Conservation (phyloP, 1,140 invertebrate genomes). For the Hesperophylax magnus region DNA sequence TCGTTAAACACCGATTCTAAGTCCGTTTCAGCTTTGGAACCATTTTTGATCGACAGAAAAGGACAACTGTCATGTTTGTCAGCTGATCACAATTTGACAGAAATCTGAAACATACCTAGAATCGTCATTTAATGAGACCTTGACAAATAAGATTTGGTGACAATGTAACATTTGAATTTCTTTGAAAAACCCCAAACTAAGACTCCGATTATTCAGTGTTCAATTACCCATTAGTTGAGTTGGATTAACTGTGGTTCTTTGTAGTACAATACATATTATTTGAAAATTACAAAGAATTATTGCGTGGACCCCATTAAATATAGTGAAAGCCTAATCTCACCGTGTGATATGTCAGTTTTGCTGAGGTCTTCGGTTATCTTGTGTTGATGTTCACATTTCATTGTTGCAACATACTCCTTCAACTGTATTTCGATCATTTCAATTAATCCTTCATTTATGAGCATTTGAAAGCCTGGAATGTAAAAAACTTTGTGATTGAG, state of each 20-base stretch:
- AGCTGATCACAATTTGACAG: too few relatives aligned
- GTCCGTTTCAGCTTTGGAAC: too few relatives aligned
- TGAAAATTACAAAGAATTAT: neutral
- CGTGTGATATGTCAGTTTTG: neutral
- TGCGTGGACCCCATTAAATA: neutral
- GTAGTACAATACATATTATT: neutral
- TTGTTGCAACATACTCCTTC: conserved; percentile 63
- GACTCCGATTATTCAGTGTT: too few relatives aligned
- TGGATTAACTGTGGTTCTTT: neutral
- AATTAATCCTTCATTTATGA: conserved; percentile 60
- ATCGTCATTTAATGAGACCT: too few relatives aligned
- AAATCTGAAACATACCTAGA: too few relatives aligned
- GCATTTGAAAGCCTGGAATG: conserved; percentile 50
- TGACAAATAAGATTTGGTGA: too few relatives aligned
- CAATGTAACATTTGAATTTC: too few relatives aligned
- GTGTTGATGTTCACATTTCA: conserved; percentile 65
- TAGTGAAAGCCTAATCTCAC: neutral
- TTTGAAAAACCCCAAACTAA: too few relatives aligned
- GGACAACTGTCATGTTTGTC: too few relatives aligned
- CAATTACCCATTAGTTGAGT: too few relatives aligned
- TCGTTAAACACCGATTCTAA: too few relatives aligned
- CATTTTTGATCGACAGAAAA: too few relatives aligned
- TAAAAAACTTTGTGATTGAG: neutral
- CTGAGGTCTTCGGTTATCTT: conserved; percentile 16
- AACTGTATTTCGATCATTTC: conserved; percentile 65